Evolutionary conservation across 2,797 vertebrate genomes (phyloP), one percentile per base, ranked within the genome.

Genomic region (Allenopithecus nigroviridis): DNA sequence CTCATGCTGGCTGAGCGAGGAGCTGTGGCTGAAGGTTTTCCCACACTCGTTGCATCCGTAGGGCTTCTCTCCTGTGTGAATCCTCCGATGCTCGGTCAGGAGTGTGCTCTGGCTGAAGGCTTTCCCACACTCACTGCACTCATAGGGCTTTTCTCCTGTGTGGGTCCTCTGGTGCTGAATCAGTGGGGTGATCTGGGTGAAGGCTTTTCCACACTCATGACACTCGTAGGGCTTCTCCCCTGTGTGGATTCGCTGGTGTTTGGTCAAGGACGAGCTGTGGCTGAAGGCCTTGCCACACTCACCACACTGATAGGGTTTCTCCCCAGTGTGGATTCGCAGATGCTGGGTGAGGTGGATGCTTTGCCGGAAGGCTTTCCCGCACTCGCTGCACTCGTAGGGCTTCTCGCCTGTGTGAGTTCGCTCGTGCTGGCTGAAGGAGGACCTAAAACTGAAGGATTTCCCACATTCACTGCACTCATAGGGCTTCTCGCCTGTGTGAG

Each of bases 371-470:
- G 76, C 83, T 26, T 94, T 97, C 43, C 95, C 91, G 0, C 95
- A 96, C 1, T 91, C 16, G 0, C 72, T 26, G 33, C 84, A 97
- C 14, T n/a, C 75, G 0, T 92, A 97, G 4, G 95, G 91, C 53
- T 97, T 95, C 74, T 97, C 91, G 0, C 93, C 91, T 2, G 93
- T 97, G 83, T 97, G 95, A 1, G 80, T 97, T 9, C 91, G 64
- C 94, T 90, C 80, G 0, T 97, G 97, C 7, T 96, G 85, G 41
- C 81, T 97, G 81, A 92, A 94, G 55, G 97, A 92, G 0, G 91
- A 94, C 30, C 94, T 68, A 22, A 94, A 95, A 24, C 94, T 96
- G 72, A 97, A 97, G 28, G 92, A 28, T 30, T 97, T 97, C 14
- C 94, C 92, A n/a, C 94, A 93, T 21, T 97, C 28, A 0, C 72